Evolutionary conservation across 2,888 invertebrate species (phyloP).

Genomic region (Athalia circularis): DNA sequence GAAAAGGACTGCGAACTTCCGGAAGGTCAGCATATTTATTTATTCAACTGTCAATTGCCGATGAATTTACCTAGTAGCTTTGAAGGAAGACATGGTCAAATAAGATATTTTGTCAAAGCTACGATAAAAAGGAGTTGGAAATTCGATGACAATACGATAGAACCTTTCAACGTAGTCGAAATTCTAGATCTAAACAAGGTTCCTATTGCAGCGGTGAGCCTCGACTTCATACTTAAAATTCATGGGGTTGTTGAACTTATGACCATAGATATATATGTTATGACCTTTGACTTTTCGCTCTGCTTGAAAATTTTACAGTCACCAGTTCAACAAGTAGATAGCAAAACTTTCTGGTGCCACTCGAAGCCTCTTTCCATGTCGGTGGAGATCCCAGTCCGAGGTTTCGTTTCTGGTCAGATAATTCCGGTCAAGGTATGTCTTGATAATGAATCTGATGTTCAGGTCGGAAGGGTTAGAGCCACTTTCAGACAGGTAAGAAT

Average conservation of each 20-base stretch:
- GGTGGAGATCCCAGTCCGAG: neutral
- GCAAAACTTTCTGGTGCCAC: constrained; percentile 19
- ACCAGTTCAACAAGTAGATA: neutral
- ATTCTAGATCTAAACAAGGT: constrained; percentile 70
- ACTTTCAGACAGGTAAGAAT: constrained; percentile 1
- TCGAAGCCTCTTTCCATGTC: neutral
- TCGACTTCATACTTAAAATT: too few relatives aligned
- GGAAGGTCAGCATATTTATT: constrained; percentile 5
- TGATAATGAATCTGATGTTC: neutral
- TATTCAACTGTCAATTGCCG: constrained; percentile 70
- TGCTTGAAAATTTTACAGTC: neutral
- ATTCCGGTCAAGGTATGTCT: neutral
- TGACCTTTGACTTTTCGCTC: neutral
- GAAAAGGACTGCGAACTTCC: constrained; percentile 2
- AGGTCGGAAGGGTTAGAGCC: neutral
- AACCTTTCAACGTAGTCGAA: constrained; percentile 69
- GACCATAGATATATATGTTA: too few relatives aligned
- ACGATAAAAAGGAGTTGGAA: constrained; percentile 72
- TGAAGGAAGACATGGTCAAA: constrained; percentile 63
- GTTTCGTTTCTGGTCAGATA: constrained; percentile 5
- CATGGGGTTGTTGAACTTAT: too few relatives aligned
- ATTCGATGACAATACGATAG: constrained; percentile 69
- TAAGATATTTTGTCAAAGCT: constrained; percentile 70
- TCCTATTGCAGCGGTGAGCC: constrained; percentile 50
- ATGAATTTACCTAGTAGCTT: constrained; percentile 63